phyloP scores from a whole-genome alignment of 2,797 vertebrate species.

The Epinephelus awoara region DNA sequence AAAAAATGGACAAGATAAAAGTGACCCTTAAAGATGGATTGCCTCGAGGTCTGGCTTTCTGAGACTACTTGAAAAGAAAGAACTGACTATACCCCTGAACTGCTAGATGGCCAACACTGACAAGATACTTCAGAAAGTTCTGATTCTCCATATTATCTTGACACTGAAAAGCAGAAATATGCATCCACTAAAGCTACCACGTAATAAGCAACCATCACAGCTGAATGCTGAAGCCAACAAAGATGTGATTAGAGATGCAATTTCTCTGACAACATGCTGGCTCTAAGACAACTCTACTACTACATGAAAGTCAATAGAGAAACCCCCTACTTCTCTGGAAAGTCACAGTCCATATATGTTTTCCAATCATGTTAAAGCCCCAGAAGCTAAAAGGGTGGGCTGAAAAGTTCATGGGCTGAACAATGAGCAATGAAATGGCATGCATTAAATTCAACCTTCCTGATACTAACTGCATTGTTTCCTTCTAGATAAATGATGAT shows the following conservation, averaged over 20 bases:
- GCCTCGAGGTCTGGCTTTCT: neutral
- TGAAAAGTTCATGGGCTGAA: no score
- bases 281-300: no score
- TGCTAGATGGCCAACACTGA: neutral
- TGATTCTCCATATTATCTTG: neutral
- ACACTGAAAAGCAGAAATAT: neutral
- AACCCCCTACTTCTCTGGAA: neutral
- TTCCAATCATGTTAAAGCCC: no score
- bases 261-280: no score
- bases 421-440: no score
- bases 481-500: no score
- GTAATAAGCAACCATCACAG: neutral
- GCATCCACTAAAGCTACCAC: neutral
- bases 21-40: accelerated
- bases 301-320: no score
- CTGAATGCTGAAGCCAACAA: neutral
- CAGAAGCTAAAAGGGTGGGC: no score
- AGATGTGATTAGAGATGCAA: neutral
- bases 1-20: neutral
- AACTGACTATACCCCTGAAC: neutral
- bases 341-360: no score
- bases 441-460: no score
- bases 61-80: neutral
- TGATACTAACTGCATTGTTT: no score
- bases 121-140: neutral